Evolutionary conservation across 2,113 vertebrate species (phyloP).

Genomic region (Neolamprologus ventralis): DNA sequence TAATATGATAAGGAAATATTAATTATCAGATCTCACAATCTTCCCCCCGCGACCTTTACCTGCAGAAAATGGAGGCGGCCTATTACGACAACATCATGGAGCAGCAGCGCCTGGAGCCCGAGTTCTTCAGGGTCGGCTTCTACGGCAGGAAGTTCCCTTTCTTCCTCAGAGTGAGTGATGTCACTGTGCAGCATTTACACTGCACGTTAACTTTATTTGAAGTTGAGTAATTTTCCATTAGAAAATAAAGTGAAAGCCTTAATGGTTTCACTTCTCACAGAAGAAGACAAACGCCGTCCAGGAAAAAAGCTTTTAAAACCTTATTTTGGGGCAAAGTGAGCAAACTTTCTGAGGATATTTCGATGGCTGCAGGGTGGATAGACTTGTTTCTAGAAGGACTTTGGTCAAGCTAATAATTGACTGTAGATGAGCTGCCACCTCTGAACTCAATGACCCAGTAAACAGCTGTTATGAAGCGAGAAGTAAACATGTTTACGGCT

Average conservation of each 20-base stretch:
- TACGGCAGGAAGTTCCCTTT: slow-evolving; percentile 98
- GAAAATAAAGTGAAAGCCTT: accelerated
- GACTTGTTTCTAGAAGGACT: not conserved
- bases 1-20: accelerated
- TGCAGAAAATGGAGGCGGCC: slow-evolving; percentile 97
- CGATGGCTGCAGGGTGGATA: not conserved
- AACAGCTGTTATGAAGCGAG: not conserved
- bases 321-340: not conserved
- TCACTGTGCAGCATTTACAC: not conserved
- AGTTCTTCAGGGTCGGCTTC: slow-evolving; percentile 96
- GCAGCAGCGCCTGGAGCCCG: slow-evolving; percentile 92
- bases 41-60: not conserved
- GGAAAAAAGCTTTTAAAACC: accelerated
- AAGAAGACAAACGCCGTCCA: accelerated
- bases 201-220: not conserved
- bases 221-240: not conserved
- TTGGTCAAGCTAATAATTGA: accelerated
- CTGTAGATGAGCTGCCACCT: not conserved
- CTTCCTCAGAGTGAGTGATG: slow-evolving; percentile 85
- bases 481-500: accelerated
- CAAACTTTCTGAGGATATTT: accelerated
- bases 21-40: not conserved
- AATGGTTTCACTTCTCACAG: not conserved
- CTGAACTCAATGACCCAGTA: accelerated
- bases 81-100: slow-evolving; percentile 99